Evolutionary conservation across 2,113 vertebrate genomes (phyloP).

Genomic region (Coryphaenoides rupestris): DNA sequence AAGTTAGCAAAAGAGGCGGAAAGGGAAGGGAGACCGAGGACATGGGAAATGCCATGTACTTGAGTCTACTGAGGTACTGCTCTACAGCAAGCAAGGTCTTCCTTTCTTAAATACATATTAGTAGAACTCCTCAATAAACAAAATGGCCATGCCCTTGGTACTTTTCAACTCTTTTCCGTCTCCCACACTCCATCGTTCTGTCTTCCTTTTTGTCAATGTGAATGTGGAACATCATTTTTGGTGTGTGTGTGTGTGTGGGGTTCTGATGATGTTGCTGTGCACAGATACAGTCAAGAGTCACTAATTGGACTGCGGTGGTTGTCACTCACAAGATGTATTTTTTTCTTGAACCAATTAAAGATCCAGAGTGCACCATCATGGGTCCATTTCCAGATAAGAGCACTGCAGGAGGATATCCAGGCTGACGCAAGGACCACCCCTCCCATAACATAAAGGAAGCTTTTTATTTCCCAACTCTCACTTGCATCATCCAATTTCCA

Average conservation of each 20-base stretch:
- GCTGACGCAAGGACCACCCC: neutral
- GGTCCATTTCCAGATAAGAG: conserved; percentile 19
- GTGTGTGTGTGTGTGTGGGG: conserved; percentile 7
- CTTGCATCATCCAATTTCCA: conserved; percentile 1
- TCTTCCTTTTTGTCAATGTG: neutral
- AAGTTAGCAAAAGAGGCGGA: neutral
- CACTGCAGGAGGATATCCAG: neutral
- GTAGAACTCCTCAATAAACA: neutral
- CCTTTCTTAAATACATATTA: too few species aligned
- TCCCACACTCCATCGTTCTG: conserved; percentile 1
- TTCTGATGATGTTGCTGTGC: too few species aligned
- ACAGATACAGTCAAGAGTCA: too few species aligned
- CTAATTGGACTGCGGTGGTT: too few species aligned
- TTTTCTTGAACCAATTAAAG: conserved; percentile 24
- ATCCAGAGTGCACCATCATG: conserved; percentile 18
- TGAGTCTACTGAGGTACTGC: too few species aligned
- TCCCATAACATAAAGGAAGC: neutral
- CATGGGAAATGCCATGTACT: too few species aligned
- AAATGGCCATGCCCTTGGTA: too few species aligned
- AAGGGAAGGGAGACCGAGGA: neutral
- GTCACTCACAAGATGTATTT: conserved; percentile 1
- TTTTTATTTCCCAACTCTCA: conserved; percentile 12
- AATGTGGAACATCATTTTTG: conserved; percentile 1
- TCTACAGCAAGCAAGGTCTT: too few species aligned
- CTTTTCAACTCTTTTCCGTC: neutral